These are phyloP conservation scores for Tachypleus tridentatus DNA, from an alignment of 1,140 invertebrate genomes.

Conservation along the genomic window DNA sequence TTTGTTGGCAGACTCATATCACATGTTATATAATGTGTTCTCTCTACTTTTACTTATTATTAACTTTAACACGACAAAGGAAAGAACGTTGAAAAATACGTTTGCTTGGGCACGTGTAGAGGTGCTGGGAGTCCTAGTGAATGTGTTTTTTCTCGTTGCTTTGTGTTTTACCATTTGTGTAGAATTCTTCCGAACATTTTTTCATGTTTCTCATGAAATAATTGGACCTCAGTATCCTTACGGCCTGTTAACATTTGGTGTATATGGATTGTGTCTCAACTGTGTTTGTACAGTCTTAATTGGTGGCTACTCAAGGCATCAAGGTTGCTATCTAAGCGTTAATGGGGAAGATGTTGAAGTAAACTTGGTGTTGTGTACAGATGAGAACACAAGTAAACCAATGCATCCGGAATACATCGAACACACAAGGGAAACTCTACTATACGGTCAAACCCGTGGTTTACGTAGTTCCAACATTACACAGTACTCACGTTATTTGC, in stretches of 20 bases:
- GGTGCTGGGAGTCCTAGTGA: conserved; percentile 64
- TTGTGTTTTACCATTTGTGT: conserved; percentile 68
- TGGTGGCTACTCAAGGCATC: conserved; percentile 60
- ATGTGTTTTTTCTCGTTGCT: conserved; percentile 66
- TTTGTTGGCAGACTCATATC: conserved; percentile 68
- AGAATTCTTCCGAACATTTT: conserved; percentile 59
- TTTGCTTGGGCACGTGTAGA: conserved; percentile 85
- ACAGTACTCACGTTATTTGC: neutral
- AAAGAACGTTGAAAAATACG: conserved; percentile 66
- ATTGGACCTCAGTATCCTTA: conserved; percentile 67
- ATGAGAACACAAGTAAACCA: too few relatives aligned
- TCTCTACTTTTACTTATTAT: conserved; percentile 81
- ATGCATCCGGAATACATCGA: too few relatives aligned
- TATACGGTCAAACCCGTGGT: too few relatives aligned
- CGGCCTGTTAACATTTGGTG: conserved; percentile 52
- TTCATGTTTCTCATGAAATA: conserved; percentile 40
- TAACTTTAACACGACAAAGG: conserved; percentile 80
- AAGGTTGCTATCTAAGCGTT: conserved; percentile 44
- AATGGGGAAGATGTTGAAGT: conserved; percentile 17
- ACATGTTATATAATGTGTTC: conserved; percentile 77
- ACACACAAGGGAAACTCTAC: too few relatives aligned
- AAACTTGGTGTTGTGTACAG: conserved; percentile 7
- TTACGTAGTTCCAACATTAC: too few relatives aligned
- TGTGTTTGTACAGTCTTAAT: conserved; percentile 56
- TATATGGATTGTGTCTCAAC: conserved; percentile 52